Percentiles rank a stretch among this genome's conserved stretches.
These are phyloP conservation scores for Amiota mariae DNA, from an alignment of 2,888 invertebrate genomes.

Conservation along the genomic window DNA sequence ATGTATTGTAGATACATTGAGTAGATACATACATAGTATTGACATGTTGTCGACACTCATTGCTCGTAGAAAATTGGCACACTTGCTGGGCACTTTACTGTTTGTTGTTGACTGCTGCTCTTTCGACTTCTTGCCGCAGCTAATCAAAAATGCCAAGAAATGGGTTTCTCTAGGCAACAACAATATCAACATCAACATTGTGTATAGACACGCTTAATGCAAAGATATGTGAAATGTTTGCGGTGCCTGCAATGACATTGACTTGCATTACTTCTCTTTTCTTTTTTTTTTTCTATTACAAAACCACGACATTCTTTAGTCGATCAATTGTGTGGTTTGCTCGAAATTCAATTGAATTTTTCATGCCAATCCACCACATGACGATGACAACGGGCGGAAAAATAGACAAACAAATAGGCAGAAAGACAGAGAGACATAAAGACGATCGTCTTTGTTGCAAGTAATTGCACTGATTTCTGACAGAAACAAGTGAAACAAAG, in stretches of 20 bases:
- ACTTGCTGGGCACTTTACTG: conserved; percentile 13
- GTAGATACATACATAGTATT: neutral
- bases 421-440: neutral
- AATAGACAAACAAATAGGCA: neutral
- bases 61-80: conserved; percentile 10
- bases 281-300: neutral
- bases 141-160: conserved; percentile 18
- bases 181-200: too few species aligned
- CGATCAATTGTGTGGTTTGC: conserved; percentile 22
- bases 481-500: neutral
- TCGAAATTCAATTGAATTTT: conserved; percentile 20
- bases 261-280: neutral
- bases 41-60: neutral
- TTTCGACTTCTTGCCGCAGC: neutral
- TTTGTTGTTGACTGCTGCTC: neutral
- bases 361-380: conserved; percentile 1
- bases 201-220: too few species aligned
- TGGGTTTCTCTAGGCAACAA: neutral
- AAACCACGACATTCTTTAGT: conserved; percentile 15
- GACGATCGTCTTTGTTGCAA: conserved; percentile 34
- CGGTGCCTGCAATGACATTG: neutral
- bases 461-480: neutral
- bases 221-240: neutral
- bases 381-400: neutral
- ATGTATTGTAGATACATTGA: too few species aligned